Conservation (phyloP, 2,113 vertebrate genomes). For the Microcebus lehilahytsara region DNA sequence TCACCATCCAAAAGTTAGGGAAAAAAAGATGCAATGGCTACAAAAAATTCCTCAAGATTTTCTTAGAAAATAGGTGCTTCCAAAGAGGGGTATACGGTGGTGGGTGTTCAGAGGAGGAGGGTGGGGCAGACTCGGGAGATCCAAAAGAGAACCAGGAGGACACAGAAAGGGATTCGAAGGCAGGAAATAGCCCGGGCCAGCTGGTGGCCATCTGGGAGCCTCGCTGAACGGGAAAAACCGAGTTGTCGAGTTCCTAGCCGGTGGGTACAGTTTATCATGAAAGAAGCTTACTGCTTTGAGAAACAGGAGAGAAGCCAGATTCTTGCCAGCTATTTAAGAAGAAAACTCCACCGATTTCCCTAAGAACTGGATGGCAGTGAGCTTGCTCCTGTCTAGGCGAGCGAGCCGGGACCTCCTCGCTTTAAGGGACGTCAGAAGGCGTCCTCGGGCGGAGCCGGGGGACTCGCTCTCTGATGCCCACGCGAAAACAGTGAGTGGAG, state of each 20-base stretch:
- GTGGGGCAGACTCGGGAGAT: neutral
- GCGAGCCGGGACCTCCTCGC: neutral
- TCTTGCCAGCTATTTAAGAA: neutral
- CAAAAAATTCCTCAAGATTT: neutral
- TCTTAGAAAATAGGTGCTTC: constrained; percentile 46
- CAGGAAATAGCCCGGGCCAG: constrained; percentile 64
- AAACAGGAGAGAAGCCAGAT: constrained; percentile 4
- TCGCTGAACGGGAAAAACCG: neutral
- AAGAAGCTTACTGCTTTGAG: neutral
- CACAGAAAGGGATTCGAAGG: neutral
- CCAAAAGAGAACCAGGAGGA: constrained; percentile 43
- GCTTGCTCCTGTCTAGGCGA: neutral
- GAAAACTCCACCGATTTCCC: neutral
- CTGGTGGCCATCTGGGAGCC: constrained; percentile 66
- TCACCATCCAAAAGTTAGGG: neutral
- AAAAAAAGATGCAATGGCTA: neutral
- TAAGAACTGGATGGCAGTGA: neutral
- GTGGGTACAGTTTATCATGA: neutral
- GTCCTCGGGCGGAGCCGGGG: neutral
- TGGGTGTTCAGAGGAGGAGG: constrained; percentile 9
- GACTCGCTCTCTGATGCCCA: neutral
- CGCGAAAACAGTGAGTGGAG: neutral
- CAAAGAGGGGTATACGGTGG: neutral
- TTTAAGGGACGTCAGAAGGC: neutral
- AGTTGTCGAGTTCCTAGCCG: constrained; percentile 1